These are phyloP conservation scores for Trichomycterus rosablanca DNA, from an alignment of 2,113 vertebrate species.

Conservation along the genomic window DNA sequence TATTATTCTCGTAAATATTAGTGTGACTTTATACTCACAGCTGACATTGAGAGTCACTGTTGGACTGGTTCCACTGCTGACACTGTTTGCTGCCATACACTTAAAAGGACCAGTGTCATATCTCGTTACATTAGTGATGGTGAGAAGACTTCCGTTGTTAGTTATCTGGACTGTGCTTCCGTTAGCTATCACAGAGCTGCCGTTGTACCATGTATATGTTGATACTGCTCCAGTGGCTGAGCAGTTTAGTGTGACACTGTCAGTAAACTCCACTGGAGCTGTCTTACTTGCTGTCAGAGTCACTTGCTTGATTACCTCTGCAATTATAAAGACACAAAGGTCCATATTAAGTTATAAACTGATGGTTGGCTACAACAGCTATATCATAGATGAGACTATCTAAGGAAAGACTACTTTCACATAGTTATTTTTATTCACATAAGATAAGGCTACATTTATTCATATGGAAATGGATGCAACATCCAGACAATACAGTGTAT, in stretches of 20 bases:
- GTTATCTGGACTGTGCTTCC: constrained; percentile 33
- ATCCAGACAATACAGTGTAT: no score
- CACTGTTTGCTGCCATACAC: constrained; percentile 57
- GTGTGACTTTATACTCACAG: constrained; percentile 56
- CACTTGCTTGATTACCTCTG: constrained; percentile 58
- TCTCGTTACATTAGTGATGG: constrained; percentile 48
- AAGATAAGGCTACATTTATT: no score
- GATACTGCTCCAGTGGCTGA: constrained; percentile 41
- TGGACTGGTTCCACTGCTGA: constrained; percentile 45
- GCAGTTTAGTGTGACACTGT: constrained; percentile 57
- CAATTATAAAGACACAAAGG: background rate
- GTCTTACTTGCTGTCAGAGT: constrained; percentile 36
- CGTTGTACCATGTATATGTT: constrained; percentile 54
- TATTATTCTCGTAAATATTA: background rate
- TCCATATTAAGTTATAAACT: background rate
- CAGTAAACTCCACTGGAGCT: constrained; percentile 60
- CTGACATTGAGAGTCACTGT: constrained; percentile 52
- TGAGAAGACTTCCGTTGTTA: constrained; percentile 43
- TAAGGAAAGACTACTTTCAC: no score
- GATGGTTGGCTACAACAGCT: background rate
- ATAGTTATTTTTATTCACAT: no score
- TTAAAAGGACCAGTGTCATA: constrained; percentile 49
- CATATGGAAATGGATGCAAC: no score
- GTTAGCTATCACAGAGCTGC: constrained; percentile 29
- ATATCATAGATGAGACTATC: no score